Conservation (phyloP, 2,113 vertebrate species). For the Dasypus novemcinctus region DNA sequence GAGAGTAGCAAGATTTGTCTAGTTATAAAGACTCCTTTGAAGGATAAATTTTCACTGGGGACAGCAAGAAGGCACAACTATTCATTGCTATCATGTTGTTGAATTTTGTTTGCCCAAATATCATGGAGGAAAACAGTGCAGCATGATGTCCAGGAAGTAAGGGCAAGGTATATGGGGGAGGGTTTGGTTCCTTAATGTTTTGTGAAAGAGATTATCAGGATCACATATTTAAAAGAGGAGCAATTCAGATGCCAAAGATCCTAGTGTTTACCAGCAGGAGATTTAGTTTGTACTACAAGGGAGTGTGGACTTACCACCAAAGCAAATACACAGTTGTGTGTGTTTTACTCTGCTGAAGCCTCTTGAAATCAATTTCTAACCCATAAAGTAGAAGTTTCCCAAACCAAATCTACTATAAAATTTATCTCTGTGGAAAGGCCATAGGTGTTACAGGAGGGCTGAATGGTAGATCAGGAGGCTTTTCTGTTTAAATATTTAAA, state of each 20-base stretch:
- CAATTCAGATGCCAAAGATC: constrained; percentile 71
- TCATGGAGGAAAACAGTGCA: not conserved
- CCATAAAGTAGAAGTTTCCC: constrained; percentile 73
- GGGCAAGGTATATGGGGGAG: not conserved
- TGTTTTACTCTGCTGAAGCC: constrained; percentile 69
- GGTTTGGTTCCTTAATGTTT: constrained; percentile 54
- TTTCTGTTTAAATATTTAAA: constrained; percentile 76
- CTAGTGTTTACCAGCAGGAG: constrained; percentile 71
- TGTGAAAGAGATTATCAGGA: constrained; percentile 68
- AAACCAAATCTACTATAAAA: constrained; percentile 69
- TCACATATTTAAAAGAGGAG: constrained; percentile 65
- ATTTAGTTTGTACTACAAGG: constrained; percentile 71
- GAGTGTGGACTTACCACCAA: constrained; percentile 71
- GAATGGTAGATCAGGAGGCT: constrained; percentile 45
- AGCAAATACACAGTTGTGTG: constrained; percentile 75
- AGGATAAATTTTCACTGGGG: not conserved
- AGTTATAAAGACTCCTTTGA: not conserved
- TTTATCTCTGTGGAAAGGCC: constrained; percentile 62
- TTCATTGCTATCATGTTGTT: constrained; percentile 47
- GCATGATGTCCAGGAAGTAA: constrained; percentile 1
- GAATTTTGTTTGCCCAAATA: constrained; percentile 54
- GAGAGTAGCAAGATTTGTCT: not conserved
- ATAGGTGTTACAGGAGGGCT: constrained; percentile 65
- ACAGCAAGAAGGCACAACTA: constrained; percentile 5
- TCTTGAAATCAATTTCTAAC: constrained; percentile 78